Conservation (phyloP, 1,140 invertebrate genomes). For the Drosophila funebris region DNA sequence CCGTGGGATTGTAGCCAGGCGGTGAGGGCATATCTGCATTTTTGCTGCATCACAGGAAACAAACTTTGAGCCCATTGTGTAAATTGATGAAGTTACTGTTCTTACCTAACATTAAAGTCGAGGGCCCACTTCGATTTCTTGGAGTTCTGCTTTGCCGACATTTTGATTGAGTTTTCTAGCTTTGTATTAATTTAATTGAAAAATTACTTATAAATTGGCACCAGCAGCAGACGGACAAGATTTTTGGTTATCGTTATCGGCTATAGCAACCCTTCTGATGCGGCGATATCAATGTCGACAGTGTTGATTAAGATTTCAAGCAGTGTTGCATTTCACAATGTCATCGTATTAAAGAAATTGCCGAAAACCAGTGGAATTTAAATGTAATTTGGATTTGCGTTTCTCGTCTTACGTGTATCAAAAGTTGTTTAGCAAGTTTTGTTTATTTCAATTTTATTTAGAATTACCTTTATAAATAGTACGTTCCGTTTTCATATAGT, state of each 20-base stretch:
- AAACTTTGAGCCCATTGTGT: neutral
- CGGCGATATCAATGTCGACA: neutral
- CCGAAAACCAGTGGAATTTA: neutral
- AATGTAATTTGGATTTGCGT: neutral
- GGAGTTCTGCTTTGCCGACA: slow-evolving; percentile 73
- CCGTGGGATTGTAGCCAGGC: slow-evolving; percentile 91
- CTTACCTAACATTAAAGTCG: slow-evolving; percentile 74
- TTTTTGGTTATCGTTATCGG: slow-evolving; percentile 31
- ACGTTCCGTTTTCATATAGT: slow-evolving; percentile 65
- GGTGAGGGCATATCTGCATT: slow-evolving; percentile 88
- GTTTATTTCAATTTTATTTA: slow-evolving; percentile 66
- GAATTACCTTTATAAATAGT: slow-evolving; percentile 73
- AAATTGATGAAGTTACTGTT: neutral
- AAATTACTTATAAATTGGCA: slow-evolving; percentile 51
- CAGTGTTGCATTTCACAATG: neutral
- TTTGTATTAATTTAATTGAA: slow-evolving; percentile 44
- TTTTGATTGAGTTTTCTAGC: slow-evolving; percentile 35
- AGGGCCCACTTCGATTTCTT: slow-evolving; percentile 80
- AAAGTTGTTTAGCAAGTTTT: slow-evolving; percentile 31
- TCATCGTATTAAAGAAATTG: neutral
- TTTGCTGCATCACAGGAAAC: slow-evolving; percentile 57
- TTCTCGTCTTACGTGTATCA: slow-evolving; percentile 8
- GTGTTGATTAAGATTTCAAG: neutral
- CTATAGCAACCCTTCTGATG: slow-evolving; percentile 23
- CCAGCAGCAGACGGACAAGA: slow-evolving; percentile 4